These are phyloP conservation scores for Octomys mimax DNA, from an alignment of 2,797 vertebrate species.

Conservation along the genomic window DNA sequence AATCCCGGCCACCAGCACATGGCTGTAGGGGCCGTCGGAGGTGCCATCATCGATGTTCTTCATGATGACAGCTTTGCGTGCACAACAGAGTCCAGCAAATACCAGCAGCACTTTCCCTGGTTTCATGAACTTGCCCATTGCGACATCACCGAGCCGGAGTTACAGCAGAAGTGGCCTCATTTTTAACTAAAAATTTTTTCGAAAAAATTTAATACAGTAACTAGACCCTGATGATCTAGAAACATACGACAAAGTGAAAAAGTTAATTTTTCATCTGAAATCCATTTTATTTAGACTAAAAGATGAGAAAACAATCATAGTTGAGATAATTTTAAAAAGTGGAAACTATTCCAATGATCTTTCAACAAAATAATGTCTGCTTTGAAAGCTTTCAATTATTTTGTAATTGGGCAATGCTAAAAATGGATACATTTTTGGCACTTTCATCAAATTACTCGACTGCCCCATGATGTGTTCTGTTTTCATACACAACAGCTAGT, in stretches of 20 bases:
- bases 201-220: not conserved
- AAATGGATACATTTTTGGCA: not conserved
- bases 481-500: not conserved
- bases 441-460: not conserved
- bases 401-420: slow-evolving; percentile 22
- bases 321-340: not conserved
- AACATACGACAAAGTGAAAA: not conserved
- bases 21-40: no score
- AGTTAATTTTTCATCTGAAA: not conserved
- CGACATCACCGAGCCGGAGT: no score
- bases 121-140: no score
- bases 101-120: no score
- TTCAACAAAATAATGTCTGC: not conserved
- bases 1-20: no score
- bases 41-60: no score
- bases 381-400: not conserved
- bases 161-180: not conserved
- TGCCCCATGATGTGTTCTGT: not conserved
- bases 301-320: not conserved
- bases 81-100: no score
- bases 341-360: not conserved
- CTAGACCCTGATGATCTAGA: not conserved
- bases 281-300: not conserved
- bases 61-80: no score
- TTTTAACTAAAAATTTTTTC: not conserved